Conservation (phyloP, 2,797 vertebrate genomes). For the Anguilla anguilla region DNA sequence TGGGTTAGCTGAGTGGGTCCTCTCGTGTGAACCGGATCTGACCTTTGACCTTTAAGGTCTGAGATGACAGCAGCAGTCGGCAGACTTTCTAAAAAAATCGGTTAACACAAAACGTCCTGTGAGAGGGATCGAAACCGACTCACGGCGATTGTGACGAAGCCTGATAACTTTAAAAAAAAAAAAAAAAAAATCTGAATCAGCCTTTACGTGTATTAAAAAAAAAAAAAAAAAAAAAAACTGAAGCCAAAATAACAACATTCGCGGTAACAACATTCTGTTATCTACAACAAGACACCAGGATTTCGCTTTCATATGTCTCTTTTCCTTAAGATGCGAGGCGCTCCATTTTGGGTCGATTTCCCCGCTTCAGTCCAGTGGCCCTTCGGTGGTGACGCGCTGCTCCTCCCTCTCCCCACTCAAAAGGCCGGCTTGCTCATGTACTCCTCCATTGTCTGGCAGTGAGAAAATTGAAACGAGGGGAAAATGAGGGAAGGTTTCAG, state of each 20-base stretch:
- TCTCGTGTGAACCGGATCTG: not conserved
- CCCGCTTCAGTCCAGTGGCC: not conserved
- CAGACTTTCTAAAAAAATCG: not conserved
- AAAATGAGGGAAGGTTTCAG: not conserved
- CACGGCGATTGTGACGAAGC: not conserved
- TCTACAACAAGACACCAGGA: not conserved
- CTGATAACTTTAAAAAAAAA: not conserved
- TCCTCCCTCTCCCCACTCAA: slow-evolving; percentile 61
- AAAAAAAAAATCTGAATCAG: no score
- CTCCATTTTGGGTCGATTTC: not conserved
- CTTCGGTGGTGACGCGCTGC: not conserved
- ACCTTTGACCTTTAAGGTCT: not conserved
- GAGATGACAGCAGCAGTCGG: not conserved
- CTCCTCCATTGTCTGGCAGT: slow-evolving; percentile 85
- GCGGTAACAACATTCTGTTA: not conserved
- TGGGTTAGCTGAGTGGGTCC: no score
- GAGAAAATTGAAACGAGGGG: not conserved
- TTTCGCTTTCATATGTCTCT: not conserved
- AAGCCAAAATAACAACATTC: not conserved
- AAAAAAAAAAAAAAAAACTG: not conserved
- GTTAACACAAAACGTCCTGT: not conserved
- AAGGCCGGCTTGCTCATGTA: slow-evolving; percentile 90
- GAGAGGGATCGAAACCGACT: not conserved
- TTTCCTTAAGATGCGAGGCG: not conserved
- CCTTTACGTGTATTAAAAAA: no score